These are phyloP conservation scores for Pseudococcus viburni DNA, from an alignment of 2,888 invertebrate genomes.

Conservation along the genomic window DNA sequence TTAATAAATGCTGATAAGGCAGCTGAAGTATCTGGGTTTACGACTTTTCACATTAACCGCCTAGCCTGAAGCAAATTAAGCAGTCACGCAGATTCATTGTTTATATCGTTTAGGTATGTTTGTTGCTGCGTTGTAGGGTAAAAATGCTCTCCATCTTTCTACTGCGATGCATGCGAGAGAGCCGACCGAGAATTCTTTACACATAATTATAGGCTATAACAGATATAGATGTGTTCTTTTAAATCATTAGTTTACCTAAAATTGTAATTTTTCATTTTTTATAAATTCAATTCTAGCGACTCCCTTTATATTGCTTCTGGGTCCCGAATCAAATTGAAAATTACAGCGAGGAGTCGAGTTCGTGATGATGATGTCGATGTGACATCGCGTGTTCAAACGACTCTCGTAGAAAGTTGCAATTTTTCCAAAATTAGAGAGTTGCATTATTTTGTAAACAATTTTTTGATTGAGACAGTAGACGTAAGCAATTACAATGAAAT, in stretches of 20 bases:
- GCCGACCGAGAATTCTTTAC: neutral
- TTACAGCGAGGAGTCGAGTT: too few relatives aligned
- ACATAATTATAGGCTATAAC: neutral
- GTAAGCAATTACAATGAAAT: too few relatives aligned
- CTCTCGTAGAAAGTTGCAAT: too few relatives aligned
- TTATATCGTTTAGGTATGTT: neutral
- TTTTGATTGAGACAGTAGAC: too few relatives aligned
- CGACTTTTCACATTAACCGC: conserved; percentile 47
- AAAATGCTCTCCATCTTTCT: neutral
- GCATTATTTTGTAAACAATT: too few relatives aligned
- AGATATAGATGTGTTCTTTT: neutral
- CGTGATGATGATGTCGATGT: too few relatives aligned
- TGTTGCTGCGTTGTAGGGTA: neutral
- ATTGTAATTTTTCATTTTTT: too few relatives aligned
- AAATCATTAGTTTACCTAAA: neutral
- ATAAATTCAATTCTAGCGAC: too few relatives aligned
- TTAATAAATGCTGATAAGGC: conserved; percentile 50
- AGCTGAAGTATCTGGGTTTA: conserved; percentile 47
- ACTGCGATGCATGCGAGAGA: neutral
- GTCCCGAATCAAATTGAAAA: too few relatives aligned
- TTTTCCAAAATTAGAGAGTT: too few relatives aligned
- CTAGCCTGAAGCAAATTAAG: conserved; percentile 23
- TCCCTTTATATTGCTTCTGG: too few relatives aligned
- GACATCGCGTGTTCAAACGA: too few relatives aligned
- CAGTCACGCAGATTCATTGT: conserved; percentile 50